Evolutionary conservation across 1,140 invertebrate genomes (phyloP).

Genomic region (Drosophila ficusphila): DNA sequence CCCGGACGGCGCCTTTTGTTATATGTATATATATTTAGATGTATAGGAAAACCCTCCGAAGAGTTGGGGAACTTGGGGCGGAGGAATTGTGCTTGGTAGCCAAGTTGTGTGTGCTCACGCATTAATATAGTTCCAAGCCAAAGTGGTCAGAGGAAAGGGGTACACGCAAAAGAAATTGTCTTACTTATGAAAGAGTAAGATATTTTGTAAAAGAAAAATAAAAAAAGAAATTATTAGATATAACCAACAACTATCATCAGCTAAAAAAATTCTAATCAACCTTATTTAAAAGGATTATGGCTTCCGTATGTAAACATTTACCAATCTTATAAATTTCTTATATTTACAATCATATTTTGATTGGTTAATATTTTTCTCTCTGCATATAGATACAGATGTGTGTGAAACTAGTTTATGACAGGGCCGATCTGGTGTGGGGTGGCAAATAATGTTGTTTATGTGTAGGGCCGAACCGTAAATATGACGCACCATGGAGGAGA

Average conservation of each 20-base stretch:
- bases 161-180: background rate
- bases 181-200: background rate
- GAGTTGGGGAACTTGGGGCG: background rate
- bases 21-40: constrained; percentile 12
- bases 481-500: constrained; percentile 55
- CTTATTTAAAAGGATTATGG: background rate
- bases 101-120: constrained; percentile 62
- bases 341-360: no score
- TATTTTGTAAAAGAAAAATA: background rate
- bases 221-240: no score
- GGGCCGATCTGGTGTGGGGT: constrained; percentile 5
- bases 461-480: constrained; percentile 70
- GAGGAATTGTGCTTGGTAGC: constrained; percentile 35
- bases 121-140: constrained; percentile 66
- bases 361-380: background rate
- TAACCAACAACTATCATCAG: no score
- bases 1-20: constrained; percentile 59
- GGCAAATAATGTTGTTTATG: constrained; percentile 83
- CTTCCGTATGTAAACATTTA: no score
- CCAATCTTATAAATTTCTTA: no score
- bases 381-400: constrained; percentile 65
- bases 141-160: constrained; percentile 6
- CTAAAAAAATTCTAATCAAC: no score
- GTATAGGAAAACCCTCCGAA: constrained; percentile 54
- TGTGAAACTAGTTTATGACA: constrained; percentile 83